Base-by-base conservation (phyloP, 2,888 invertebrate genomes). In the Rhorus exstirpatorius region DNA sequence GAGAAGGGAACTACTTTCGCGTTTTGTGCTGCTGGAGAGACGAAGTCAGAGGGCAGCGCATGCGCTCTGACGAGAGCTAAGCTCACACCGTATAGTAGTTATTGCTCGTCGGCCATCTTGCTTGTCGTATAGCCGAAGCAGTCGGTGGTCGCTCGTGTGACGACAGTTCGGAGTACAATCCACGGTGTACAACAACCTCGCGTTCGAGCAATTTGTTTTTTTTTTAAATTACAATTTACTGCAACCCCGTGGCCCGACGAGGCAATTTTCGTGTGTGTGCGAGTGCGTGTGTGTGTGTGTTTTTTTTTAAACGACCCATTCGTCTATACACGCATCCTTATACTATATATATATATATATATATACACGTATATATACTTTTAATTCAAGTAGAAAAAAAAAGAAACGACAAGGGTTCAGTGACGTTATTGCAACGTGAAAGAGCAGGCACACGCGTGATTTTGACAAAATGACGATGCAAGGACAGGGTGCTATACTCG, bases 401-500 rank as follows among this genome's bases (percentile, higher is more conserved):
- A 35, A 31, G 65, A 24, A 26, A 4, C 17, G n/a, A 12, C 51
- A 55, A 63, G 31, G 49, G 46, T 44, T 63, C 46, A 78, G 46
- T 44, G 61, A 63, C 65, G 70, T 58, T 60, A 21, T 44, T n/a
- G n/a, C n/a, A 60, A 74, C 44, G 74, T 51, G 74, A 63, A 21
- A 60, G 65, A 24, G 21, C 38, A 14, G 53, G 3, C n/a, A n/a
- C n/a, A 55, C 68, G 79, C 87, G 85, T 83, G 75, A 53, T 80
- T 79, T 78, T 61, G 79, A 24, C 85, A 91, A 93, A 94, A 97
- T 97, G 97, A 96, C 97, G 95, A 96, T 97, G 93, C 97, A 96
- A 94, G 96, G 97, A 94, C 98, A 98, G 95, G 98, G 98, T 93
- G 97, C 97, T 92, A 96, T 99, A 91, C 95, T 99, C 94, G 98